Evolutionary conservation across 2,797 vertebrate genomes (phyloP), one percentile per base, ranked within the genome.

Genomic region (Eulemur coronatus): DNA sequence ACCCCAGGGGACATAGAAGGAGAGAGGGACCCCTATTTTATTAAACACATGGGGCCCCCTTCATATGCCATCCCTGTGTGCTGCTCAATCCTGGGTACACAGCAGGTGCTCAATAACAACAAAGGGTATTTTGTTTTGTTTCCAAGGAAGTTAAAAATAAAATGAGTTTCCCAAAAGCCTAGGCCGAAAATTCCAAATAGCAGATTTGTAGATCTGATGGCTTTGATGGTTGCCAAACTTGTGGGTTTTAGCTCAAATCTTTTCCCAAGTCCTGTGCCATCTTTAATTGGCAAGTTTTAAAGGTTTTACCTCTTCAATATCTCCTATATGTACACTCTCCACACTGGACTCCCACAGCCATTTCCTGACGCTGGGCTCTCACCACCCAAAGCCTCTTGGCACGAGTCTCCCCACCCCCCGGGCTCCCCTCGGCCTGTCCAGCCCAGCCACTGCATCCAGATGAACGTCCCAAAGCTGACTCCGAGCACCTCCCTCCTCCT

Each of bases 91-190:
- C 57, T 5, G 11, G 70, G 22, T n/a, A 90, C 17, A 26, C 20
- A 93, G 50, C 52, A 67, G 9, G 30, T 38, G 18, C 69, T 82
- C 88, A 38, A 4, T 35, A 70, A 80, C 57, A 85, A 55, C 69
- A 43, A 57, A 57, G 24, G n/a, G 24, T 48, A 41, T 35, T 15
- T 12, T 84, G 26, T 38, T 70, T 79, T 55, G 33, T 80, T 86
- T 93, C 57, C 55, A 73, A 75, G 48, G 38, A 86, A 59, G 48
- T 81, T 87, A 69, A 79, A 93, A 88, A 76, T 81, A 78, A 57
- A 80, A 79, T 55, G 55, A 72, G 22, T 75, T 24, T 55, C 76
- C 85, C 76, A 46, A 82, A 91, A 82, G 20, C 35, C 50, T 67
- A 69, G 5, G 59, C 43, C 61, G 59, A 76, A 76, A 69, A 91